phyloP scores from a whole-genome alignment of 2,113 vertebrate genomes.

The Carettochelys insculpta region DNA sequence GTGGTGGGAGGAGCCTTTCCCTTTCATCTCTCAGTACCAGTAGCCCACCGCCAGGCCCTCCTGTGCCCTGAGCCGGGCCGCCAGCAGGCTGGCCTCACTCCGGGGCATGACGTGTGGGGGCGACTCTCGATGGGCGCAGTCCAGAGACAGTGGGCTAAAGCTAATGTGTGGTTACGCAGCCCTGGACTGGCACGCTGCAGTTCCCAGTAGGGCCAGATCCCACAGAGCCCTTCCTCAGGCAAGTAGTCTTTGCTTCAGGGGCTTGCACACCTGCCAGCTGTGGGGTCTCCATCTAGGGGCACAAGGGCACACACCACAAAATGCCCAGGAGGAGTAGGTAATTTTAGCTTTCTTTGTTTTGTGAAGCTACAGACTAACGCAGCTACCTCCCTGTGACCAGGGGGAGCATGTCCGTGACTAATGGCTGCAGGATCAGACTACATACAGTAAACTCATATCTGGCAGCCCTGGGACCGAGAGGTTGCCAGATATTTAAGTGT shows the following conservation, averaged over 20 bases:
- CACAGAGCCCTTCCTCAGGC: accelerated
- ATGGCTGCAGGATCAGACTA: background rate
- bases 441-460: no score
- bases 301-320: accelerated
- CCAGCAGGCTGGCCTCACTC: no score
- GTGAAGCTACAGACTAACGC: no score
- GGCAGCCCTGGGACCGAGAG: no score
- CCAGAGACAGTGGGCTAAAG: conserved; percentile 16
- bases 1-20: conserved; percentile 41
- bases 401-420: background rate
- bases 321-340: background rate
- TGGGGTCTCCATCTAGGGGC: accelerated
- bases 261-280: accelerated
- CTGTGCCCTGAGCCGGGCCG: background rate
- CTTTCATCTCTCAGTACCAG: no score
- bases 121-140: no score
- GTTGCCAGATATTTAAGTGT: no score
- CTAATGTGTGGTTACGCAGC: conserved; percentile 4
- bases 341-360: no score
- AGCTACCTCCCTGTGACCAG: no score
- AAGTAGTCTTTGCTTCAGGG: background rate
- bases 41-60: no score
- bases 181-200: background rate
- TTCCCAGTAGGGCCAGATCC: no score
- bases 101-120: no score